Base-by-base conservation (phyloP, 2,113 vertebrate genomes). In the Cryptotis parvus region DNA sequence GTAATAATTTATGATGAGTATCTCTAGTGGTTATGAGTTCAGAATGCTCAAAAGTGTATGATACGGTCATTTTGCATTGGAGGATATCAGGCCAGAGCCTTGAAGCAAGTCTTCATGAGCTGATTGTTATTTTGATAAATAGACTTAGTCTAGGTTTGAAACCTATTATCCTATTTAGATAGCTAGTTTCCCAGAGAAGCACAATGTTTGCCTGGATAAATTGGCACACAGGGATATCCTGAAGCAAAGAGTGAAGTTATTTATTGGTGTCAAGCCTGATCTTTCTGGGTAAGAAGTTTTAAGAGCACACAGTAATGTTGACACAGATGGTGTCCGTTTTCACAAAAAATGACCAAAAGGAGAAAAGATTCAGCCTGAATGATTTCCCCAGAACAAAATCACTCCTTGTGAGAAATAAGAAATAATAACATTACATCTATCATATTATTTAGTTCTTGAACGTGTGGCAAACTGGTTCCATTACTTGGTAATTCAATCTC, bases 261-360 rank as follows among this genome's bases (percentile, higher is more conserved):
- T 7, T 88, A 63, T 77, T 33, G 6, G 27, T 80, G 68, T 83
- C 16, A 29, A 83, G 31, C 84, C 65, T 75, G 41, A 43, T 84
- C 20, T 69, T 78, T 18, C n/a, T 72, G 12, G 7, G 10, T 43
- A 69, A 87, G 22, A 93, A 58, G 26, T 63, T 91, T 89, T 72
- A 43, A 87, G 55, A 39, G 12, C 11, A 69, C 90, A 91, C 3
- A 27, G 14, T 85, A 86, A 84, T 73, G 3, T 84, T 90, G 77
- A 76, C 52, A 76, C 41, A 84, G 27, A 81, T 22, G 27, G 43
- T 92, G 79, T 90, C 49, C 5, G 39, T 84, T 92, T 88, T 74
- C 33, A 85, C 39, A 73, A 27, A n/a, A 74, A 20, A 84, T 76
- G 76, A 74, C 74, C 74, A 66, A 91, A 94, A 90, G 55, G 10